Evolutionary conservation across 1,140 invertebrate genomes (phyloP).

Genomic region (Drosophila miranda): DNA sequence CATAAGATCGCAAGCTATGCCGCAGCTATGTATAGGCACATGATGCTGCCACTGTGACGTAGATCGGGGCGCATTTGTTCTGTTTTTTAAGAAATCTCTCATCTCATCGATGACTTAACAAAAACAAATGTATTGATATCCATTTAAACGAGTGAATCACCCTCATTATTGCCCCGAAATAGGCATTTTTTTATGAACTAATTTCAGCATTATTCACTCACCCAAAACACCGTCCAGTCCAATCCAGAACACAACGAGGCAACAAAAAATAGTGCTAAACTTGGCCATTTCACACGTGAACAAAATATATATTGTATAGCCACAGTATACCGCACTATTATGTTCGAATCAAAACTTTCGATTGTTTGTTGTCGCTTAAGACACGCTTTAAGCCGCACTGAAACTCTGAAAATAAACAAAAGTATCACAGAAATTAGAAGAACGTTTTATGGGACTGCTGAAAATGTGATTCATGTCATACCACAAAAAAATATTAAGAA

Average conservation of each 20-base stretch:
- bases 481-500: no score
- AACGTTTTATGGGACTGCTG: background rate
- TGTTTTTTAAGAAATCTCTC: constrained; percentile 16
- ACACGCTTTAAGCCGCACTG: background rate
- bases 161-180: constrained; percentile 1
- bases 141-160: constrained; percentile 22
- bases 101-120: constrained; percentile 6
- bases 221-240: background rate
- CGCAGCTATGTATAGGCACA: constrained; percentile 30
- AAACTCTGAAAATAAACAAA: constrained; percentile 23
- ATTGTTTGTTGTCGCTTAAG: no score
- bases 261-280: background rate
- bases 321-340: background rate
- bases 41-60: constrained; percentile 36
- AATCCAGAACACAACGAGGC: background rate
- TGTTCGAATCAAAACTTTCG: background rate
- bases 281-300: constrained; percentile 19
- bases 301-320: no score
- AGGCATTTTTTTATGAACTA: background rate
- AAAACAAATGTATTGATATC: constrained; percentile 12
- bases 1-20: constrained; percentile 21
- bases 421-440: background rate
- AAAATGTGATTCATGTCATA: no score
- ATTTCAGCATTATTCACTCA: constrained; percentile 31
- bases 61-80: background rate